These are phyloP conservation scores for Maconellicoccus hirsutus DNA, from an alignment of 1,140 invertebrate genomes.

Conservation along the genomic window DNA sequence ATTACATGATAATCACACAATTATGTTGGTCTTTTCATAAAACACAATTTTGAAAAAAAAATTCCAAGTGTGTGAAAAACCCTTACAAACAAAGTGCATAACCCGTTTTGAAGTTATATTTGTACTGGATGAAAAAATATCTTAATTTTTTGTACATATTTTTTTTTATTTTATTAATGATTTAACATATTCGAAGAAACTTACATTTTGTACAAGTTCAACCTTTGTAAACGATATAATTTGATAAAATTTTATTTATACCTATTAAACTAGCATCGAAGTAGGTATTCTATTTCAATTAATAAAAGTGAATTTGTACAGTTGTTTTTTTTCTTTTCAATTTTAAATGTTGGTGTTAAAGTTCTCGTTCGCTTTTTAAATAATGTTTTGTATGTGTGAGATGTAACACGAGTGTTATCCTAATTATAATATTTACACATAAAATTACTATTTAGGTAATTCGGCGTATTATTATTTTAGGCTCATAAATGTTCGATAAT, in stretches of 20 bases:
- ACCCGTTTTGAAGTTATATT: neutral
- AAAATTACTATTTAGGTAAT: no score
- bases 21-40: neutral
- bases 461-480: no score
- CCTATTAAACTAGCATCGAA: neutral
- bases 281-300: neutral
- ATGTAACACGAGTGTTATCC: no score
- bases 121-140: neutral
- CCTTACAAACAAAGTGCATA: neutral
- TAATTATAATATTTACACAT: no score
- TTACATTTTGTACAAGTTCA: neutral
- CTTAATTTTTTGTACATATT: conserved; percentile 2
- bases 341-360: no score
- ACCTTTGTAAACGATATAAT: neutral
- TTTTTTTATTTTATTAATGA: neutral
- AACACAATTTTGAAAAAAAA: neutral
- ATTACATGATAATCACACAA: no score
- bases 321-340: neutral
- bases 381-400: no score
- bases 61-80: neutral
- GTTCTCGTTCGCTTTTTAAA: no score
- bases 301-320: conserved; percentile 1
- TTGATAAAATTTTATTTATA: neutral
- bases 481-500: no score
- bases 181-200: neutral